Percentiles rank a stretch among this genome's conserved stretches.
Evolutionary conservation across 2,113 vertebrate genomes (phyloP).

Genomic region (Pao palembangensis): DNA sequence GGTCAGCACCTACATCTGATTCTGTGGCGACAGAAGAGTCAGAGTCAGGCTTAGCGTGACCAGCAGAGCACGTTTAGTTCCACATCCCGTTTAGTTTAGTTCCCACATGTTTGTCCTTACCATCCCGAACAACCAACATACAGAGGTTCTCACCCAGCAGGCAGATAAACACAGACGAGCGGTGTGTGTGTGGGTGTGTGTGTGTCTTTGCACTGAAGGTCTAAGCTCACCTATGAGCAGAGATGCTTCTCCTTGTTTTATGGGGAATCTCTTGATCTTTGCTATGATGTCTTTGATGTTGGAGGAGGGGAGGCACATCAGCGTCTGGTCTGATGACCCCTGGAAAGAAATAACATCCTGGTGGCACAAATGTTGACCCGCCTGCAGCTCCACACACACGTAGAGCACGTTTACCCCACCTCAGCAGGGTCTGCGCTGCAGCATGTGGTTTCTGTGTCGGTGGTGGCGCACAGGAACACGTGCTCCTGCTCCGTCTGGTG

Average conservation of each 20-base stretch:
- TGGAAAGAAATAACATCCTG: slow-evolving; percentile 15
- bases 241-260: slow-evolving; percentile 30
- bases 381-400: background rate
- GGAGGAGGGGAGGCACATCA: background rate
- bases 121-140: too few relatives aligned
- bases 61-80: background rate
- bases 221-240: slow-evolving; percentile 54
- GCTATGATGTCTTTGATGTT: accelerated
- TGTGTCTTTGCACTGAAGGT: background rate
- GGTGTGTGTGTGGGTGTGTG: background rate
- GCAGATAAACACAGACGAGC: too few relatives aligned
- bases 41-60: background rate
- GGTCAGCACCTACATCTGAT: background rate
- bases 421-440: background rate
- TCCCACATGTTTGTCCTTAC: too few relatives aligned
- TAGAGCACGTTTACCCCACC: background rate
- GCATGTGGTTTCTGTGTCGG: too few relatives aligned
- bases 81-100: background rate
- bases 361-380: background rate
- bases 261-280: background rate
- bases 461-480: too few relatives aligned
- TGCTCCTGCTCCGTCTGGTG: too few relatives aligned
- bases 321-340: background rate
- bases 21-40: slow-evolving; percentile 25
- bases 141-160: background rate